These are phyloP conservation scores for Drosophila kikkawai DNA, from an alignment of 1,140 invertebrate species.

Conservation along the genomic window DNA sequence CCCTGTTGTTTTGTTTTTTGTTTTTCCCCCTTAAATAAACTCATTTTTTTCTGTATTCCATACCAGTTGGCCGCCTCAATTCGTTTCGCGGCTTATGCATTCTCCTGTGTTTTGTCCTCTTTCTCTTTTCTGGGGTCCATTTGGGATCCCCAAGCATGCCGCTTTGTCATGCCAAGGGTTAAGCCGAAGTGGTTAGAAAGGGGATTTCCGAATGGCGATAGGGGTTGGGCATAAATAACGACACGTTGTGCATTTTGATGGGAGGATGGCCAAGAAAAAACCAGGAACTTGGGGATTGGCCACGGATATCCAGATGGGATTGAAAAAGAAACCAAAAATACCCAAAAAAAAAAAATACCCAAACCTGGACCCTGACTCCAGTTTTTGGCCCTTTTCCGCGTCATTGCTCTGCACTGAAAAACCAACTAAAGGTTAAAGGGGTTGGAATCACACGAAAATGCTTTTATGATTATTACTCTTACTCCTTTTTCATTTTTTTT, in stretches of 20 bases:
- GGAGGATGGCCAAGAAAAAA: conserved; percentile 4
- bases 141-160: conserved; percentile 4
- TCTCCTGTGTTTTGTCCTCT: conserved; percentile 39
- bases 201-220: conserved; percentile 23
- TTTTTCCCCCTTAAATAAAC: conserved; percentile 5
- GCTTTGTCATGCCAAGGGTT: conserved; percentile 54
- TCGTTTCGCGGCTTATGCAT: conserved; percentile 50
- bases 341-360: background rate
- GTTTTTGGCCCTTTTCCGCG: conserved; percentile 69
- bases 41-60: background rate
- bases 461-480: conserved; percentile 52
- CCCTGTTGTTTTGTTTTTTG: background rate
- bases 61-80: conserved; percentile 31
- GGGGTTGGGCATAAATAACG: conserved; percentile 67
- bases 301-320: conserved; percentile 19
- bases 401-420: conserved; percentile 52
- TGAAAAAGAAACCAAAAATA: background rate
- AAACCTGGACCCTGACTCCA: conserved; percentile 36
- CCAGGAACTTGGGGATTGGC: conserved; percentile 26
- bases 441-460: conserved; percentile 35
- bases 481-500: conserved; percentile 1
- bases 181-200: conserved; percentile 47
- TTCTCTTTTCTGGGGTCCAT: conserved; percentile 19
- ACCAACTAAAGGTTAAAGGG: background rate
- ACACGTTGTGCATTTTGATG: conserved; percentile 81